A percentile compares a stretch with the other conserved stretches of the same genome.
phyloP scores from a whole-genome alignment of 2,888 invertebrate species.

The Pecten maximus region DNA sequence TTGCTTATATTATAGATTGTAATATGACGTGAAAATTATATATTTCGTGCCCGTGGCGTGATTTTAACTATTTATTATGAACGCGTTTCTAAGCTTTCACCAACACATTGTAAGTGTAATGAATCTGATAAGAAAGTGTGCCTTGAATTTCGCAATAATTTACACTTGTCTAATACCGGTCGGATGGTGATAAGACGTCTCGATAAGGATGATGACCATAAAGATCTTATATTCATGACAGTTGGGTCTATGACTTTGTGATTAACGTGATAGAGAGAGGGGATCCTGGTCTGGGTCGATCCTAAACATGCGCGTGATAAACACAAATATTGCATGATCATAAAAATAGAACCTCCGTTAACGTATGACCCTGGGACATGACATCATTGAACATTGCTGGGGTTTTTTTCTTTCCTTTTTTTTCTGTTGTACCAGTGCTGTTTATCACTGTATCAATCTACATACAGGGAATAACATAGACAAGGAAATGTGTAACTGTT shows the following conservation, averaged over 20 bases:
- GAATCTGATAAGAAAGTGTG: slow-evolving; percentile 26
- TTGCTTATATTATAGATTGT: background rate
- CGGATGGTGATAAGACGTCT: background rate
- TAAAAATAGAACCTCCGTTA: background rate
- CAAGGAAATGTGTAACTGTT: no score
- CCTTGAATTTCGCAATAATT: slow-evolving; percentile 10
- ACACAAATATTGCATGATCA: background rate
- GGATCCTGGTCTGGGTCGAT: background rate
- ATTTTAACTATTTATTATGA: background rate
- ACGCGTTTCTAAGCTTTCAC: background rate
- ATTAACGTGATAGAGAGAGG: background rate
- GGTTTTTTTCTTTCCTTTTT: background rate
- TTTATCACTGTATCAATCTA: background rate
- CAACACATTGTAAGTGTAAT: background rate
- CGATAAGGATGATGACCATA: background rate
- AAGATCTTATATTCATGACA: slow-evolving; percentile 4
- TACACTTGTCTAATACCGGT: background rate
- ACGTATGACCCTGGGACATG: background rate
- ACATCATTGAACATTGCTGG: background rate
- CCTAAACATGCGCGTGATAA: background rate
- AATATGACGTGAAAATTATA: background rate
- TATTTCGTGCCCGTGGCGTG: background rate
- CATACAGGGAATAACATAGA: background rate
- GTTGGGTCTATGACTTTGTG: background rate
- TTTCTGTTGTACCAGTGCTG: background rate